phyloP scores from a whole-genome alignment of 2,113 vertebrate species.

The Anoura caudifer region DNA sequence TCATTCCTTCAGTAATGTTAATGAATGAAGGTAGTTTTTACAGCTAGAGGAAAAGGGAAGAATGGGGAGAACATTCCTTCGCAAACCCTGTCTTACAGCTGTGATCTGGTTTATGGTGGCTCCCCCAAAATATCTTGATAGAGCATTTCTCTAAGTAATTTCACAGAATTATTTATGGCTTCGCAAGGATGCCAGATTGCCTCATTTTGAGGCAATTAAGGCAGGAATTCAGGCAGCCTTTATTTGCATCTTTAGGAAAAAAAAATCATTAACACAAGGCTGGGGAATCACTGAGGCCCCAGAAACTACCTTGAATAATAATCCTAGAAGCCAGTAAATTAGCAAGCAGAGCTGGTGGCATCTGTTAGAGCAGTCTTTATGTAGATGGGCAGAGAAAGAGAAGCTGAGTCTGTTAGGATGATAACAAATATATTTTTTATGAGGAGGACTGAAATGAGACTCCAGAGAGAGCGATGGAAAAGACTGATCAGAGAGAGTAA shows the following conservation, averaged over 20 bases:
- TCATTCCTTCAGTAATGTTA: neutral
- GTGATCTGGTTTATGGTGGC: neutral
- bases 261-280: constrained; percentile 53
- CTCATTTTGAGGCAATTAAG: constrained; percentile 60
- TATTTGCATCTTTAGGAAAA: constrained; percentile 61
- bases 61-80: neutral
- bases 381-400: neutral
- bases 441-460: constrained; percentile 46
- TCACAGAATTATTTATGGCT: constrained; percentile 52
- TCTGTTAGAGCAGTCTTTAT: neutral
- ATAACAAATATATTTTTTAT: constrained; percentile 67
- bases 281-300: neutral
- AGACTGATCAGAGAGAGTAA: constrained; percentile 50
- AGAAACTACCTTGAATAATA: constrained; percentile 40
- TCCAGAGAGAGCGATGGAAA: constrained; percentile 53
- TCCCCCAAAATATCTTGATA: neutral
- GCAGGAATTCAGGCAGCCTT: constrained; percentile 22
- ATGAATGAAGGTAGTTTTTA: neutral
- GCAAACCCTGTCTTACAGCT: neutral
- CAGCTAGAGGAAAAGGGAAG: neutral
- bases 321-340: neutral
- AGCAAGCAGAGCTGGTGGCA: neutral
- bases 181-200: constrained; percentile 42
- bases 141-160: constrained; percentile 46
- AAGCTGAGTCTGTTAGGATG: constrained; percentile 60